Evolutionary conservation across 1,140 invertebrate species (phyloP).

Genomic region (Eupristina koningsbergeri): DNA sequence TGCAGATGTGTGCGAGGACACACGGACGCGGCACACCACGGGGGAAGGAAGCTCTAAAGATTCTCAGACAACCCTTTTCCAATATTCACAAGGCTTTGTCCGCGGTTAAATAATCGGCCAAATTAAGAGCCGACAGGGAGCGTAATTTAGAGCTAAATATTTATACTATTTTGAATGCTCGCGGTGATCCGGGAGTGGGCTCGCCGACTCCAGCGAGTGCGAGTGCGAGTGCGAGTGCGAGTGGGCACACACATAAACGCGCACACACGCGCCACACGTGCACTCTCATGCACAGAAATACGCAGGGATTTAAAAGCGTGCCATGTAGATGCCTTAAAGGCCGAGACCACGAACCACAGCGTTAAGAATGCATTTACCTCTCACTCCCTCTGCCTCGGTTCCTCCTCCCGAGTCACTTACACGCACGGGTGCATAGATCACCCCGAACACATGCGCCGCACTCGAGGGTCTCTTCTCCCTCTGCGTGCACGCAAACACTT

Average conservation of each 20-base stretch:
- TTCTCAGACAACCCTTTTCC: background rate
- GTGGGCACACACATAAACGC: no score
- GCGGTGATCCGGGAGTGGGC: no score
- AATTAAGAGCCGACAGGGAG: background rate
- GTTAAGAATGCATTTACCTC: constrained; percentile 26
- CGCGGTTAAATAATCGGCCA: constrained; percentile 3
- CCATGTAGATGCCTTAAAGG: constrained; percentile 13
- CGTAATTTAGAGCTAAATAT: constrained; percentile 4
- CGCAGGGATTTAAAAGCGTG: constrained; percentile 8
- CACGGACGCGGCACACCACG: background rate
- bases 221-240: no score
- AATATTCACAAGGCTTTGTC: constrained; percentile 1
- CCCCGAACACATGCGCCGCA: background rate
- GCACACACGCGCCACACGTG: no score
- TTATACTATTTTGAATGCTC: constrained; percentile 10
- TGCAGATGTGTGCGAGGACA: background rate
- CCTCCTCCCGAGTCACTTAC: constrained; percentile 37
- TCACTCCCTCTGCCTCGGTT: background rate
- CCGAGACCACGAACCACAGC: constrained; percentile 19
- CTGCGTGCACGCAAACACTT: constrained; percentile 36
- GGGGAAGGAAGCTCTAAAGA: background rate
- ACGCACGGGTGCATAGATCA: constrained; percentile 48
- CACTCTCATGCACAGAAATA: background rate
- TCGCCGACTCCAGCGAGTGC: no score
- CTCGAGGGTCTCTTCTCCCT: background rate